Evolutionary conservation across 1,140 invertebrate species (phyloP).

Genomic region (Mesaphorura yosii): DNA sequence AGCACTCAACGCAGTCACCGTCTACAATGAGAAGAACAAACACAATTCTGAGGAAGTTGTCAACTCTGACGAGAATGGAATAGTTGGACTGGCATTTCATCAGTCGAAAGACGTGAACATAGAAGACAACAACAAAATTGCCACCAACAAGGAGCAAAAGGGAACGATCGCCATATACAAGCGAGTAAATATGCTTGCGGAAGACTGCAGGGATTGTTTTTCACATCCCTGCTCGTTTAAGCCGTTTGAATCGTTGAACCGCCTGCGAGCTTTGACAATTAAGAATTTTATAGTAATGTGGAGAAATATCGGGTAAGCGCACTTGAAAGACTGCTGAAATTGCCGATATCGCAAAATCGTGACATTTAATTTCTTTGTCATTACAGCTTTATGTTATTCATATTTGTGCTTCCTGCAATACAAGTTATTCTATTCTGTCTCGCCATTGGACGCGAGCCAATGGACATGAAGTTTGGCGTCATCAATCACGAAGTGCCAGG

Average conservation of each 20-base stretch:
- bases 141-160: not conserved
- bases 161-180: not conserved
- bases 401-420: conserved; percentile 79
- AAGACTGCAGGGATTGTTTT: conserved; percentile 43
- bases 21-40: conserved; percentile 27
- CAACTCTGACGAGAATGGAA: conserved; percentile 67
- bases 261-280: conserved; percentile 71
- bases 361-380: conserved; percentile 24
- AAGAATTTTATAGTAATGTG: conserved; percentile 89
- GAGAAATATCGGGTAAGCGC: conserved; percentile 72
- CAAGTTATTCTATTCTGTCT: conserved; percentile 92
- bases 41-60: conserved; percentile 14
- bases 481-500: conserved; percentile 68
- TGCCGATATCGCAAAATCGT: not conserved
- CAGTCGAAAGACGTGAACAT: conserved; percentile 78
- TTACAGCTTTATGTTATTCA: conserved; percentile 76
- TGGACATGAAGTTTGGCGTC: conserved; percentile 67
- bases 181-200: too few relatives aligned
- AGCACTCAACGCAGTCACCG: conserved; percentile 21
- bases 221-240: conserved; percentile 42
- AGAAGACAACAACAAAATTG: conserved; percentile 32
- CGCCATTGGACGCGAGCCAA: conserved; percentile 82
- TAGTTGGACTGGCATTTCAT: conserved; percentile 73
- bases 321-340: not conserved
- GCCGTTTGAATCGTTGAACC: conserved; percentile 33